Percentiles rank a stretch among this genome's conserved stretches.
Conservation (phyloP, 2,888 invertebrate species). For the Tetheella fluctuosa region DNA sequence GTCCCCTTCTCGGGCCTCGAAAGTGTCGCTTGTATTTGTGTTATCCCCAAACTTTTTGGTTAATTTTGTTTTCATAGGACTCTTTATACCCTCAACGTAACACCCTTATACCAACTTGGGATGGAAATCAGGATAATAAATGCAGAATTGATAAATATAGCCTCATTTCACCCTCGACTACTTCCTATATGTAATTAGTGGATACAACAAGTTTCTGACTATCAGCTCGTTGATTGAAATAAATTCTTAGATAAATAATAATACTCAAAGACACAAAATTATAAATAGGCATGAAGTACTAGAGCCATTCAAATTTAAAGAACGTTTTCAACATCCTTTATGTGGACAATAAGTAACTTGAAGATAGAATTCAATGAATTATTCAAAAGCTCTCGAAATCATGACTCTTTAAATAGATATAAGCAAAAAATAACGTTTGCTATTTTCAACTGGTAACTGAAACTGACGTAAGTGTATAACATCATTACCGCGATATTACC, state of each 20-base stretch:
- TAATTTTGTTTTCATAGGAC: slow-evolving; percentile 5
- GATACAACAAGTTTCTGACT: too few relatives aligned
- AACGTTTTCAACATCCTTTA: slow-evolving; percentile 11
- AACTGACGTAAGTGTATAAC: slow-evolving; percentile 1
- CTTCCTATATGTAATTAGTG: neutral
- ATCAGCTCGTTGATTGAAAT: too few relatives aligned
- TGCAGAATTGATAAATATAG: neutral
- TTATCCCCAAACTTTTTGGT: slow-evolving; percentile 3
- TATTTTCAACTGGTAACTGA: neutral
- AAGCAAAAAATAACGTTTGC: slow-evolving; percentile 1
- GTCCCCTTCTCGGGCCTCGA: neutral
- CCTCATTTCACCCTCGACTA: neutral
- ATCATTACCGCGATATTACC: slow-evolving; percentile 5
- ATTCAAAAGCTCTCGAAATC: slow-evolving; percentile 11
- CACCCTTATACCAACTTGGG: neutral
- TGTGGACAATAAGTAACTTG: slow-evolving; percentile 2
- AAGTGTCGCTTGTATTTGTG: slow-evolving; percentile 4
- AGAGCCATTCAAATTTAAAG: slow-evolving; percentile 10
- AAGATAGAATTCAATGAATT: slow-evolving; percentile 10
- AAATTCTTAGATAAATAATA: too few relatives aligned
- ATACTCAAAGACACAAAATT: neutral
- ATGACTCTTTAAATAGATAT: neutral
- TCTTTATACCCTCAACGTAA: slow-evolving; percentile 2
- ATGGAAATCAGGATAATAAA: neutral
- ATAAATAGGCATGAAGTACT: neutral